These are phyloP conservation scores for Cheilosia pagana DNA, from an alignment of 2,888 invertebrate genomes.

Conservation along the genomic window DNA sequence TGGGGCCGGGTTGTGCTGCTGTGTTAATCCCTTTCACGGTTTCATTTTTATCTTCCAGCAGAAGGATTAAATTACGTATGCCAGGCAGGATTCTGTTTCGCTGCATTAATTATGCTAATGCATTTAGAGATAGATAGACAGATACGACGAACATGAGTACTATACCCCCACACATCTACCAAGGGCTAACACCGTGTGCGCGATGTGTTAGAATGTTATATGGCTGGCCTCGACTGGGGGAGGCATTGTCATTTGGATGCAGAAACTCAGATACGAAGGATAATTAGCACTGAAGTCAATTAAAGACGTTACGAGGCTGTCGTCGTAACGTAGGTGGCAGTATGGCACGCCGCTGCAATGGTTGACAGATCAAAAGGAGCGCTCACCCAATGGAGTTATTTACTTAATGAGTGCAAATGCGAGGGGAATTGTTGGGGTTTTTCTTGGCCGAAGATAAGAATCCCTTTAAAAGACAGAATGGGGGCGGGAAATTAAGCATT, in stretches of 20 bases:
- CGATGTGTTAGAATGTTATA: constrained; percentile 13
- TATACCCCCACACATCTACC: constrained; percentile 11
- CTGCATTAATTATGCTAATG: constrained; percentile 76
- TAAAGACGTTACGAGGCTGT: constrained; percentile 49
- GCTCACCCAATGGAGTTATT: constrained; percentile 58
- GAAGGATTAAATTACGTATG: constrained; percentile 75
- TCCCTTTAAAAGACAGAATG: constrained; percentile 19
- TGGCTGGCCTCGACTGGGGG: constrained; percentile 12
- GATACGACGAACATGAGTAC: constrained; percentile 4
- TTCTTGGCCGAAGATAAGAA: constrained; percentile 29
- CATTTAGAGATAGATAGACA: constrained; percentile 57
- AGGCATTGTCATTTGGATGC: constrained; percentile 71
- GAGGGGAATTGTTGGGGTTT: constrained; percentile 47
- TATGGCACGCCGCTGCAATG: constrained; percentile 33
- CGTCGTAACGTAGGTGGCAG: background rate
- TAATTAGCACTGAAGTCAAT: constrained; percentile 74
- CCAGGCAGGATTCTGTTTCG: constrained; percentile 74
- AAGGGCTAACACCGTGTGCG: constrained; percentile 44
- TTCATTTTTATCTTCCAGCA: constrained; percentile 71
- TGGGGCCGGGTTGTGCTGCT: constrained; percentile 66
- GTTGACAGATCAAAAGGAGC: constrained; percentile 73
- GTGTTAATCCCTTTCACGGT: constrained; percentile 73
- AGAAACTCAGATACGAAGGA: constrained; percentile 65
- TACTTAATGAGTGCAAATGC: constrained; percentile 68
- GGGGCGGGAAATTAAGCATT: constrained; percentile 54